phyloP scores from a whole-genome alignment of 2,888 invertebrate genomes.

The Pegoplata infirma region DNA sequence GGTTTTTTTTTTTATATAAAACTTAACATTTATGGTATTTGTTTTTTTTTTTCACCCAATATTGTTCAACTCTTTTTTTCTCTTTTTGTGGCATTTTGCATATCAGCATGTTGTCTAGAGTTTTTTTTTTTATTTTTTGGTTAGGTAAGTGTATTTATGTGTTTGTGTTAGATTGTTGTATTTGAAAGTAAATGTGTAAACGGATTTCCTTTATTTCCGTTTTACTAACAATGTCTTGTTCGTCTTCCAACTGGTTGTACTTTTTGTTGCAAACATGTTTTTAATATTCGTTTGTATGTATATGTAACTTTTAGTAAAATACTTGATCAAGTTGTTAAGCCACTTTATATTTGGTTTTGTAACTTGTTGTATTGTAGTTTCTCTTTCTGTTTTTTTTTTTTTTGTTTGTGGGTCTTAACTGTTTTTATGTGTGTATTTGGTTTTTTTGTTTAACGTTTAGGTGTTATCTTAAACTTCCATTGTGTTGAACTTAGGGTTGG shows the following conservation, averaged over 20 bases:
- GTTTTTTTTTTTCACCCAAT: constrained; percentile 1
- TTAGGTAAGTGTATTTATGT: not conserved
- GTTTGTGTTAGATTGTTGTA: not conserved
- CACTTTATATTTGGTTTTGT: constrained; percentile 55
- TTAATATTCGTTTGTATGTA: not conserved
- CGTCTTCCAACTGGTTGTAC: not conserved
- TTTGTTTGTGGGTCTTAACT: constrained; percentile 10
- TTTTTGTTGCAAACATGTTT: not conserved
- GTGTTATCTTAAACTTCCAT: constrained; percentile 49
- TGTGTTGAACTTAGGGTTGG: constrained; percentile 10
- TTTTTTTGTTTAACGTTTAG: not conserved
- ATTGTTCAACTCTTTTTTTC: constrained; percentile 29
- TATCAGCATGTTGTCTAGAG: constrained; percentile 33
- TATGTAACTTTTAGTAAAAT: constrained; percentile 20
- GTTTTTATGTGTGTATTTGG: not conserved
- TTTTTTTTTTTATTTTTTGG: not conserved
- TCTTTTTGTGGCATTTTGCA: constrained; percentile 21
- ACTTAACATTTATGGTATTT: constrained; percentile 28
- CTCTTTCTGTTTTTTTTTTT: too few relatives aligned
- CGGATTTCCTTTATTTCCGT: constrained; percentile 62
- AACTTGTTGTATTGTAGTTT: constrained; percentile 16
- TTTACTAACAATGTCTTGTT: constrained; percentile 60
- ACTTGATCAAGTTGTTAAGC: constrained; percentile 57
- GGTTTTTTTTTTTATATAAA: not conserved
- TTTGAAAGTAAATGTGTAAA: constrained; percentile 55